Conservation (phyloP, 2,113 vertebrate species). For the Cavia aperea region DNA sequence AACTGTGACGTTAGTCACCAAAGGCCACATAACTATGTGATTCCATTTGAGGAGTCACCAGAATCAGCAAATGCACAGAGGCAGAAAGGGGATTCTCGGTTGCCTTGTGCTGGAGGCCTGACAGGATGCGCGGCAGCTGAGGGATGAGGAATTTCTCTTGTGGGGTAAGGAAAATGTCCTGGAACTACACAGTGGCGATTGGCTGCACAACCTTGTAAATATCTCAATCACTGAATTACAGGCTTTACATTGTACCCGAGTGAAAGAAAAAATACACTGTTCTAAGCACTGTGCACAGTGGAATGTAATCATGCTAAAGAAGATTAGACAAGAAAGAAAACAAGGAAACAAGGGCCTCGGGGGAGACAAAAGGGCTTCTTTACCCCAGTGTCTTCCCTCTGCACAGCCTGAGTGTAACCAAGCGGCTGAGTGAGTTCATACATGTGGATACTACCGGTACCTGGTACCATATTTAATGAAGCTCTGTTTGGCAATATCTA, state of each 20-base stretch:
- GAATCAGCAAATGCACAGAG: not conserved
- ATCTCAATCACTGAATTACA: not conserved
- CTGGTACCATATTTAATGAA: not conserved
- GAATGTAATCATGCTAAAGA: not conserved
- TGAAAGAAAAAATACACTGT: not conserved
- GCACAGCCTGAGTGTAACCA: not conserved
- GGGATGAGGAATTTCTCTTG: not conserved
- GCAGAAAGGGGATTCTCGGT: not conserved
- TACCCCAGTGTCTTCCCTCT: not conserved
- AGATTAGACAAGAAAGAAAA: not conserved
- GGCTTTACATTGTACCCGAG: not conserved
- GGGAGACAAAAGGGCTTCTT: accelerated
- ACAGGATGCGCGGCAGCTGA: not conserved
- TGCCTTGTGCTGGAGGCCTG: not conserved
- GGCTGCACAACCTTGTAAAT: not conserved
- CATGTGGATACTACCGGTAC: too few species aligned
- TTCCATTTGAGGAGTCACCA: not conserved
- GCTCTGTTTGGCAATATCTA: not conserved
- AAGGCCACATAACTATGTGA: not conserved
- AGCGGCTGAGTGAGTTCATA: too few species aligned
- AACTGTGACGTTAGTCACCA: not conserved
- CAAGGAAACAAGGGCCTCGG: not conserved
- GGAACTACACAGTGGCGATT: not conserved
- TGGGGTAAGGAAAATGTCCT: not conserved
- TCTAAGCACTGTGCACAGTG: not conserved